Conservation (phyloP, 2,797 vertebrate species). For the Syndactyla subalaris region DNA sequence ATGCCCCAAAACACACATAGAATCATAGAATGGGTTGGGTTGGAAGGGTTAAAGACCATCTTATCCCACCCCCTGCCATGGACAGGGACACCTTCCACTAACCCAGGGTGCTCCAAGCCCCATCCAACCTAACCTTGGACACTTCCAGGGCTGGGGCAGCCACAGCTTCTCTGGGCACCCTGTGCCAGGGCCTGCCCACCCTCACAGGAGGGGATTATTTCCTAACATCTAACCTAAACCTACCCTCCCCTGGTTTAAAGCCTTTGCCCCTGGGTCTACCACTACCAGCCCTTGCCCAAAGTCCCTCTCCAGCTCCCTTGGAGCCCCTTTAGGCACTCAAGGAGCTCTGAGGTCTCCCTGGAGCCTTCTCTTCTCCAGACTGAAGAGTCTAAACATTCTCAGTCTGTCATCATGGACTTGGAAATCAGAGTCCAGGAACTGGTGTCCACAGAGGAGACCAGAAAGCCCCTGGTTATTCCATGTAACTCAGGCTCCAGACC, state of each 20-base stretch:
- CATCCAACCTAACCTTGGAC: rapidly evolving
- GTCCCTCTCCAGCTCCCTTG: background rate
- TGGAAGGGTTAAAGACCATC: background rate
- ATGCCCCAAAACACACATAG: background rate
- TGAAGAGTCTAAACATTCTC: background rate
- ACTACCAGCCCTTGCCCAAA: background rate
- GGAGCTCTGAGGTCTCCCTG: background rate
- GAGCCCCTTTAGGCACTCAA: background rate
- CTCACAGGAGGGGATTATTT: rapidly evolving
- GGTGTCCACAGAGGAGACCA: background rate
- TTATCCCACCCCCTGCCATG: rapidly evolving
- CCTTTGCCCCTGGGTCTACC: background rate
- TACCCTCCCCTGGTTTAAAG: background rate
- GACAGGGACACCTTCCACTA: rapidly evolving
- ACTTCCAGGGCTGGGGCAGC: background rate
- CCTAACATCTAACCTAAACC: background rate
- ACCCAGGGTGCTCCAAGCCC: background rate
- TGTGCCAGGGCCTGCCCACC: rapidly evolving
- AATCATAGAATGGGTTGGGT: background rate
- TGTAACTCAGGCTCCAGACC: background rate
- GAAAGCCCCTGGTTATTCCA: background rate
- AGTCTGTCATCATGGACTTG: background rate
- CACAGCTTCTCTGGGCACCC: background rate
- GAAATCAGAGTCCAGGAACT: background rate
- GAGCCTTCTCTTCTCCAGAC: background rate